phyloP scores from a whole-genome alignment of 2,888 invertebrate genomes.

The Nephrocerus scutellatus region DNA sequence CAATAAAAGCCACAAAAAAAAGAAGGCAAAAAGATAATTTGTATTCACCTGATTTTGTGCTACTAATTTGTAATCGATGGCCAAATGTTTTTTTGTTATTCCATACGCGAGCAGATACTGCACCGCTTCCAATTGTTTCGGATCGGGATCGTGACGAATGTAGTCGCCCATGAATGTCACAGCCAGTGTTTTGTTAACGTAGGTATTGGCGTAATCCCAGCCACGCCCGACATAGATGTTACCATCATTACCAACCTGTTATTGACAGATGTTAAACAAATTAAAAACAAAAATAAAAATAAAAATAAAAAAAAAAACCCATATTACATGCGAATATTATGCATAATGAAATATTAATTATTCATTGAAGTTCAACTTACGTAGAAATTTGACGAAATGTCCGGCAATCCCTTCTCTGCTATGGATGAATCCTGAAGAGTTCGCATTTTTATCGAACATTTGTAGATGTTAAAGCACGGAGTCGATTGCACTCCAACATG shows the following conservation, averaged over 20 bases:
- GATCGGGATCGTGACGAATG: constrained; percentile 43
- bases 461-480: constrained; percentile 44
- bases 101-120: constrained; percentile 48
- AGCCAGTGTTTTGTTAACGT: constrained; percentile 48
- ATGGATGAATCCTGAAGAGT: constrained; percentile 49
- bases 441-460: constrained; percentile 48
- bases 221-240: constrained; percentile 52
- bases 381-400: constrained; percentile 48
- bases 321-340: background rate
- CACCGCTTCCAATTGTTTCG: constrained; percentile 48
- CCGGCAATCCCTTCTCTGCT: constrained; percentile 43
- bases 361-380: constrained; percentile 31
- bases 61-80: constrained; percentile 48
- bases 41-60: constrained; percentile 50
- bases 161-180: constrained; percentile 51
- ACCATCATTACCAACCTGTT: constrained; percentile 53
- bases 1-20: no score
- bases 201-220: constrained; percentile 51
- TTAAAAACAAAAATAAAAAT: background rate
- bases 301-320: constrained; percentile 5
- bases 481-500: constrained; percentile 49
- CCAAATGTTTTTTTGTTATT: constrained; percentile 44
- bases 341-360: background rate
- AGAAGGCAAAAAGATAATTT: no score
- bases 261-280: background rate